Evolutionary conservation across 2,888 invertebrate genomes (phyloP).

Genomic region (Drosophila maculinotata): DNA sequence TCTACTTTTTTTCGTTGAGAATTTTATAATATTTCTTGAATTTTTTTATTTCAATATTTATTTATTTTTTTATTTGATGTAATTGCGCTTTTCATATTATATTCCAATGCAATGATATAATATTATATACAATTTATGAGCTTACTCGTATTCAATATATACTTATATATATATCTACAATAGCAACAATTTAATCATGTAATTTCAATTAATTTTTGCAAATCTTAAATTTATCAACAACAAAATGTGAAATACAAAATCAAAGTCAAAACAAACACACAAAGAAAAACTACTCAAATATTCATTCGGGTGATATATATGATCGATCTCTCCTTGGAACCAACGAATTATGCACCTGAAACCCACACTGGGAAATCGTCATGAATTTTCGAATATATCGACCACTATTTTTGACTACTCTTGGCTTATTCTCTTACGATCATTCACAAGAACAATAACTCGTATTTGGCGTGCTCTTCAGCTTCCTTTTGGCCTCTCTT

Average conservation of each 20-base stretch:
- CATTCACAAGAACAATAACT: conserved; percentile 16
- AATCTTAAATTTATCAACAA: conserved; percentile 35
- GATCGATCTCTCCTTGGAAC: conserved; percentile 26
- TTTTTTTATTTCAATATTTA: neutral
- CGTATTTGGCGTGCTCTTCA: conserved; percentile 39
- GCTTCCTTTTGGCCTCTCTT: conserved; percentile 44
- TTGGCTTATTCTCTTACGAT: conserved; percentile 19
- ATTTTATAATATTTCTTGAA: neutral
- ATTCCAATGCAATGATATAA: conserved; percentile 51
- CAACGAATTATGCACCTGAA: conserved; percentile 31
- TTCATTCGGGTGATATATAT: conserved; percentile 36
- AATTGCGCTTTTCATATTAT: conserved; percentile 44
- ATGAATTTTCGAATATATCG: conserved; percentile 24
- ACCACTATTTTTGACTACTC: conserved; percentile 8
- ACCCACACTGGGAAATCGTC: conserved; percentile 19
- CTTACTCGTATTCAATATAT: conserved; percentile 55
- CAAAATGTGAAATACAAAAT: conserved; percentile 10
- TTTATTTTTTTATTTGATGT: conserved; percentile 13
- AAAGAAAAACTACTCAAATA: conserved; percentile 68
- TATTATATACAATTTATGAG: conserved; percentile 53
- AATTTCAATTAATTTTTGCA: conserved; percentile 49
- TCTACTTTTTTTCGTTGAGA: neutral
- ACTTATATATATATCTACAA: conserved; percentile 34
- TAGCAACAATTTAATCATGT: conserved; percentile 53
- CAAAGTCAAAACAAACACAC: conserved; percentile 48